Conservation (phyloP, 2,888 invertebrate genomes). For the Brenthis hecate region DNA sequence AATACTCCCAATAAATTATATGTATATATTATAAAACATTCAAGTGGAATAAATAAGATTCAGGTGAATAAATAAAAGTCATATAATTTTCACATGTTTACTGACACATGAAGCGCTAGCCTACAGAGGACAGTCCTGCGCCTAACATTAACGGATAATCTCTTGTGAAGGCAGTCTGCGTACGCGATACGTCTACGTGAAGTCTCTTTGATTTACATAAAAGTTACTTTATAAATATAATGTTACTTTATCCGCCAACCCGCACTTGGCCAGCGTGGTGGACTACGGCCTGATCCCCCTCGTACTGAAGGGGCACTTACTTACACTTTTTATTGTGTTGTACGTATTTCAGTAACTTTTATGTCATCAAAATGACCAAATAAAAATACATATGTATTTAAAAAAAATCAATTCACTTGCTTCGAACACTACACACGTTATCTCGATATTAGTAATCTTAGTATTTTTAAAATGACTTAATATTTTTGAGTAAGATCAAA, state of each 20-base stretch:
- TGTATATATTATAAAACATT: background rate
- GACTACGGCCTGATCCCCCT: no score
- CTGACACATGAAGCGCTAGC: conserved; percentile 76
- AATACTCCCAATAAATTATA: no score
- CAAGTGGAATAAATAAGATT: background rate
- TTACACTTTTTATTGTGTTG: no score
- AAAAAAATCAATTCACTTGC: conserved; percentile 25
- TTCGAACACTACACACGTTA: conserved; percentile 27
- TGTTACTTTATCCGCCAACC: no score
- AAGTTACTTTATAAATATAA: conserved; percentile 1
- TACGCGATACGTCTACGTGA: conserved; percentile 17
- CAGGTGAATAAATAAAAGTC: conserved; percentile 35
- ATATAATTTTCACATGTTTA: conserved; percentile 69
- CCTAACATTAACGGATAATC: conserved; percentile 53
- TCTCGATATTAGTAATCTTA: conserved; percentile 21
- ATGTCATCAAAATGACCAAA: conserved; percentile 22
- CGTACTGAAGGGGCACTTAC: no score
- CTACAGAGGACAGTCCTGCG: conserved; percentile 60
- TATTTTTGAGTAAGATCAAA: conserved; percentile 27
- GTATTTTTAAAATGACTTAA: conserved; percentile 35
- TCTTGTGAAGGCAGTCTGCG: conserved; percentile 58
- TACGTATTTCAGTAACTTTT: background rate
- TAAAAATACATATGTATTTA: conserved; percentile 11
- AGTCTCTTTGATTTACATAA: conserved; percentile 7
- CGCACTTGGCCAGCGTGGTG: no score